Conservation (phyloP, 2,888 invertebrate species). For the Zele albiditarsus region DNA sequence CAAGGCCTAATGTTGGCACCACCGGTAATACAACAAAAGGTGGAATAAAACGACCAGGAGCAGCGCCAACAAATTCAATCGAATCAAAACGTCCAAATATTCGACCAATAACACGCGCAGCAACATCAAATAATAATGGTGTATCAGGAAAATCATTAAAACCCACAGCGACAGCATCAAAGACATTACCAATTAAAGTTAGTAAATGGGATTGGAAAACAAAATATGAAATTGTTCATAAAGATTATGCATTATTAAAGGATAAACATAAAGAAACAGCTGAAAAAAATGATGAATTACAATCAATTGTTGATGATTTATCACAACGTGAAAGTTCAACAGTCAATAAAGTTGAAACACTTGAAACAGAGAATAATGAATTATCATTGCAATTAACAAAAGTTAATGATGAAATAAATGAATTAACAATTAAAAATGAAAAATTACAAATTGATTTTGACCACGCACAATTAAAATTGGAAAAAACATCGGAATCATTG, state of each 20-base stretch:
- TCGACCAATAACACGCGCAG: slow-evolving; percentile 48
- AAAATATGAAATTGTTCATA: slow-evolving; percentile 66
- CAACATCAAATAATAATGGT: slow-evolving; percentile 10
- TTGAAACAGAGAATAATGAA: slow-evolving; percentile 68
- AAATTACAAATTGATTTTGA: slow-evolving; percentile 57
- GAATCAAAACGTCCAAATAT: slow-evolving; percentile 59
- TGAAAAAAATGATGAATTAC: slow-evolving; percentile 49
- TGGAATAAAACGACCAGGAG: slow-evolving; percentile 61
- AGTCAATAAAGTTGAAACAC: slow-evolving; percentile 55
- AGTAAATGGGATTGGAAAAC: slow-evolving; percentile 68
- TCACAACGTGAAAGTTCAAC: slow-evolving; percentile 51
- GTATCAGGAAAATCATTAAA: slow-evolving; percentile 55
- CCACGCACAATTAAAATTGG: slow-evolving; percentile 74
- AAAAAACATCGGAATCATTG: slow-evolving; percentile 52
- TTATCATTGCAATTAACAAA: slow-evolving; percentile 77
- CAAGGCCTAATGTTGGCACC: slow-evolving; percentile 42
- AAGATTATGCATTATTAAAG: slow-evolving; percentile 78
- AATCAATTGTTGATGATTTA: slow-evolving; percentile 54
- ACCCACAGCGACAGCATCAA: slow-evolving; percentile 60
- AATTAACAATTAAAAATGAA: slow-evolving; percentile 72
- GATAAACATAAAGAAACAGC: slow-evolving; percentile 80
- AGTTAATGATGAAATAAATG: slow-evolving; percentile 75
- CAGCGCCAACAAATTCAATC: slow-evolving; percentile 34
- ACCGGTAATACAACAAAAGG: slow-evolving; percentile 35
- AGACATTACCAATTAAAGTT: slow-evolving; percentile 53